Evolutionary conservation across 2,113 vertebrate genomes (phyloP).

Genomic region (Hippocampus abdominalis): DNA sequence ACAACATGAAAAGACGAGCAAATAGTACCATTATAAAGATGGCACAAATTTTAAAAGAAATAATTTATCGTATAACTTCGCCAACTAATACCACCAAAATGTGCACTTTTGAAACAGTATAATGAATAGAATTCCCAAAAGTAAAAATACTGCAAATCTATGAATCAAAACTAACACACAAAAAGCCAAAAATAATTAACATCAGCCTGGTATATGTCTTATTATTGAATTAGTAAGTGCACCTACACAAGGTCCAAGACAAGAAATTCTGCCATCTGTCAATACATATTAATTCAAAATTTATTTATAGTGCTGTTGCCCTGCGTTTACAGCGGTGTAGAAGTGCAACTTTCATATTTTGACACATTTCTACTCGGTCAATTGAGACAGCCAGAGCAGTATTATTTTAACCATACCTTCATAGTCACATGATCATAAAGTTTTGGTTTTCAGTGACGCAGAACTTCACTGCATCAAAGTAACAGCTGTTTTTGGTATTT

Average conservation of each 20-base stretch:
- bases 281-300: not conserved
- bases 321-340: not conserved
- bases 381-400: not conserved
- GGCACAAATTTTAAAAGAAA: no score
- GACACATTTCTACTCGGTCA: not conserved
- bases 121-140: no score
- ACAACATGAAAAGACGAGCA: not conserved
- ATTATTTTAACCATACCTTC: not conserved
- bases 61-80: no score
- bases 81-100: not conserved
- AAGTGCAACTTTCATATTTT: not conserved
- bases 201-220: not conserved
- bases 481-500: not conserved
- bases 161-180: not conserved
- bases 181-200: not conserved
- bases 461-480: not conserved
- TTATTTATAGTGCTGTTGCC: not conserved
- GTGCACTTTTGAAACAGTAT: no score
- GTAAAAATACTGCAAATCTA: not conserved
- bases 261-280: no score
- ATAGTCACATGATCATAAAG: not conserved
- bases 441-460: not conserved
- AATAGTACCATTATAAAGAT: not conserved
- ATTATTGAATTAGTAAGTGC: not conserved
- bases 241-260: not conserved